Evolutionary conservation across 2,797 vertebrate species (phyloP).

Genomic region (Ataeniobius toweri): DNA sequence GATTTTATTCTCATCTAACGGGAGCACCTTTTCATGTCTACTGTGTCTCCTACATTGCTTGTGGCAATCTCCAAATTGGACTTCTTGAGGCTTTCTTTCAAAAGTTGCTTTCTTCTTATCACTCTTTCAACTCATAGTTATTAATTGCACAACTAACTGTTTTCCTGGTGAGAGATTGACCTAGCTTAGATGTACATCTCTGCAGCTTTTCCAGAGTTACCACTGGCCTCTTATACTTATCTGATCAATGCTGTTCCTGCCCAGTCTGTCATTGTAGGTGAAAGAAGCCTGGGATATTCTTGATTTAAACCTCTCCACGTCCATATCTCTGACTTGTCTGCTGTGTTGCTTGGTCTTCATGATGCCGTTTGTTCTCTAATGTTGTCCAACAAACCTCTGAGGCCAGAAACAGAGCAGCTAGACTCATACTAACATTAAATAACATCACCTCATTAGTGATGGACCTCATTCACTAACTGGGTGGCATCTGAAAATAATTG

Average conservation of each 20-base stretch:
- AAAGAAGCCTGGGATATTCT: not conserved
- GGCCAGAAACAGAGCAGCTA: not conserved
- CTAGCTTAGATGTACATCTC: not conserved
- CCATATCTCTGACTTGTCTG: not conserved
- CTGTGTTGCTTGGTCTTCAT: not conserved
- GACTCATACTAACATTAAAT: not conserved
- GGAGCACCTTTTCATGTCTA: too few species aligned
- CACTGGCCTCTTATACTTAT: not conserved
- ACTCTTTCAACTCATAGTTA: too few species aligned
- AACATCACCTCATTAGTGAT: too few species aligned
- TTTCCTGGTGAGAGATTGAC: not conserved
- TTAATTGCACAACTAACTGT: not conserved
- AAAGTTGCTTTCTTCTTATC: too few species aligned
- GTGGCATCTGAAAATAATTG: not conserved
- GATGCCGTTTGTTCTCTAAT: not conserved
- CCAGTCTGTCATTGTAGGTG: not conserved
- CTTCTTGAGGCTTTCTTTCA: too few species aligned
- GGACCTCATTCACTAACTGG: not conserved
- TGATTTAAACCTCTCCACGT: not conserved
- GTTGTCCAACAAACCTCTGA: not conserved
- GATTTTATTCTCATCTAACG: too few species aligned
- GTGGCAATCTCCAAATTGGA: too few species aligned
- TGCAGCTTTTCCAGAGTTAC: not conserved
- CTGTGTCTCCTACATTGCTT: too few species aligned
- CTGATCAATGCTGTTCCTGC: not conserved